These are phyloP conservation scores for Rafetus swinhoei DNA, from an alignment of 2,113 vertebrate species.

Conservation along the genomic window DNA sequence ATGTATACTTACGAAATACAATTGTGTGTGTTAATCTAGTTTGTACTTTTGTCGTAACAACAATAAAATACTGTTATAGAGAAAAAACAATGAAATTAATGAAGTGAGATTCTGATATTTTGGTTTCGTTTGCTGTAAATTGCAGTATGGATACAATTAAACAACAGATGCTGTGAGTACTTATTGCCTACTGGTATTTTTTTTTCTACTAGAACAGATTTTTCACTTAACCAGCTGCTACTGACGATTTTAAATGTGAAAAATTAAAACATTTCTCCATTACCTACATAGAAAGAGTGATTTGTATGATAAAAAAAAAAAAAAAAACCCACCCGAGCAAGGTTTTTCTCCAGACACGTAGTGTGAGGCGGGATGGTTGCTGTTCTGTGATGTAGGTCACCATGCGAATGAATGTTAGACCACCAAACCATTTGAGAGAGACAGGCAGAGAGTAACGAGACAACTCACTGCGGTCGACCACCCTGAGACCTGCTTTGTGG, in stretches of 20 bases:
- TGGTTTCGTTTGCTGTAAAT: conserved; percentile 48
- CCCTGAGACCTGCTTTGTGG: not conserved
- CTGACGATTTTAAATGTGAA: conserved; percentile 20
- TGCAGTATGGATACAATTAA: conserved; percentile 47
- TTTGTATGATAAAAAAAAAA: conserved; percentile 29
- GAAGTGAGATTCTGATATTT: not conserved
- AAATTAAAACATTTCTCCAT: conserved; percentile 36
- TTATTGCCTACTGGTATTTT: conserved; percentile 22
- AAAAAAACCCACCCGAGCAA: no score
- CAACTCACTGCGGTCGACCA: not conserved
- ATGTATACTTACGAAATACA: not conserved
- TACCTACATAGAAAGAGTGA: conserved; percentile 19
- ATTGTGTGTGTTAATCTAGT: not conserved
- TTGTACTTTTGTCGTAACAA: not conserved
- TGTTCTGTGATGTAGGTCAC: not conserved
- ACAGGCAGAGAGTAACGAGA: not conserved
- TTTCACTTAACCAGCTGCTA: conserved; percentile 48
- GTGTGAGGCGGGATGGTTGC: not conserved
- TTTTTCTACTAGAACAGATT: conserved; percentile 51
- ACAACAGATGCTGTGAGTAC: conserved; percentile 45
- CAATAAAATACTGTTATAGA: not conserved
- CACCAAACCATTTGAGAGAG: not conserved
- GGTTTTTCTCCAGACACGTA: conserved; percentile 14
- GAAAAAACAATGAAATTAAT: not conserved
- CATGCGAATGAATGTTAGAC: not conserved